These are phyloP conservation scores for Stichopus chloronotus DNA, from an alignment of 35 echinoderm and acorn worm species.

Conservation along the genomic window DNA sequence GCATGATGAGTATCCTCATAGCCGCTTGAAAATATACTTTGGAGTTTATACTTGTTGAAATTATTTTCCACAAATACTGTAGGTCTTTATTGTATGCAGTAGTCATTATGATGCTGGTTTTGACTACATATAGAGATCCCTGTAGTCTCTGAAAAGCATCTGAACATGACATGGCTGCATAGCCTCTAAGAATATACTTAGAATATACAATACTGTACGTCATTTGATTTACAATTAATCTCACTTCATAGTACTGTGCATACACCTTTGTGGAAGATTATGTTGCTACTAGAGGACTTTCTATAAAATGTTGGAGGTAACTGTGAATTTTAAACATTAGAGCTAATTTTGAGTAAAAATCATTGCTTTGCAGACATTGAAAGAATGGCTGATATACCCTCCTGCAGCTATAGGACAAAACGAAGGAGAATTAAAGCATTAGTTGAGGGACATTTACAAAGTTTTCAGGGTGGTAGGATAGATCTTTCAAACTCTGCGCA, in stretches of 20 bases:
- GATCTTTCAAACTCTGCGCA: background rate
- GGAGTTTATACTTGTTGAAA: too few relatives aligned
- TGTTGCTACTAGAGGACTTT: background rate
- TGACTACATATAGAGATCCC: too few relatives aligned
- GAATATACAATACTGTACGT: background rate
- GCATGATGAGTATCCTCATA: too few relatives aligned
- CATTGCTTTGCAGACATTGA: background rate
- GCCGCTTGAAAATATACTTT: too few relatives aligned
- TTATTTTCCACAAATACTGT: too few relatives aligned
- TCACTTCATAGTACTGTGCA: background rate
- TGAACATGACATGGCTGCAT: background rate
- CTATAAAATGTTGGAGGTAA: background rate
- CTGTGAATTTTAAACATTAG: background rate
- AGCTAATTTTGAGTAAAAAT: background rate
- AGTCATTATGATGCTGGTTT: too few relatives aligned
- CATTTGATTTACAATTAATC: background rate
- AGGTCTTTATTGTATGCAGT: too few relatives aligned
- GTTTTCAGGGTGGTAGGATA: background rate
- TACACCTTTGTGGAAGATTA: background rate
- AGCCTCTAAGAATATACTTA: background rate
- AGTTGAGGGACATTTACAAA: conserved; percentile 29
- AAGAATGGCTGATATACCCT: background rate
- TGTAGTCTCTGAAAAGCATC: too few relatives aligned
- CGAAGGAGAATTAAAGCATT: conserved; percentile 15
- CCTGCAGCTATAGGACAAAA: conserved; percentile 26